phyloP scores from a whole-genome alignment of 2,113 vertebrate species.

The Upupa epops region DNA sequence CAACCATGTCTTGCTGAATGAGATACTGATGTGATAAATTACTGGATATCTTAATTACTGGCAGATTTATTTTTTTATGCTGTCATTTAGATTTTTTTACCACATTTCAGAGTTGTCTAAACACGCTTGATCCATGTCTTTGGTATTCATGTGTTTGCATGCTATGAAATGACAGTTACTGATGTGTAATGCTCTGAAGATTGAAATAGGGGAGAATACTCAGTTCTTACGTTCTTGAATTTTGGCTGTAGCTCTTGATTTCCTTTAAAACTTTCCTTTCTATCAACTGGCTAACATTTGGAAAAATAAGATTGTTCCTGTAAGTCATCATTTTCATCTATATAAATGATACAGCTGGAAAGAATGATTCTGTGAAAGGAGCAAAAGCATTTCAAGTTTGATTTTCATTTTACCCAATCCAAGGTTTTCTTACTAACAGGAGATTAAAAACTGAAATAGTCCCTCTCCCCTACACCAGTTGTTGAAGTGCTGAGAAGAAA shows the following conservation, averaged over 20 bases:
- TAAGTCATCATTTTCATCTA: neutral
- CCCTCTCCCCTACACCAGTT: neutral
- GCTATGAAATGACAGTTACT: neutral
- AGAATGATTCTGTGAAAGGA: neutral
- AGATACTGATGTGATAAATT: neutral
- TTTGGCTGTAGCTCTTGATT: neutral
- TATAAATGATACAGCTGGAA: neutral
- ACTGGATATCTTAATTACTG: neutral
- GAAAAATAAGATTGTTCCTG: neutral
- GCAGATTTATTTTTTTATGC: neutral
- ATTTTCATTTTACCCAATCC: neutral
- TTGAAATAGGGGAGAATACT: neutral
- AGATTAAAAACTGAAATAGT: neutral
- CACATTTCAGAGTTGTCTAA: neutral
- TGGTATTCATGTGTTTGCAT: rapidly evolving
- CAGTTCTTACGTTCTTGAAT: neutral
- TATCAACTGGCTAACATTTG: neutral
- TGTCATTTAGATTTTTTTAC: neutral
- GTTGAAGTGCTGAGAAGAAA: neutral
- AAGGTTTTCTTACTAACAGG: neutral
- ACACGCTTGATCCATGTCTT: neutral
- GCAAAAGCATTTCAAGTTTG: neutral
- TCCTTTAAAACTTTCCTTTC: neutral
- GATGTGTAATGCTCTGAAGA: neutral
- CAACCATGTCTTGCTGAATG: neutral